Conservation (phyloP, 2,797 vertebrate species). For the Melanotaenia trifasciata region DNA sequence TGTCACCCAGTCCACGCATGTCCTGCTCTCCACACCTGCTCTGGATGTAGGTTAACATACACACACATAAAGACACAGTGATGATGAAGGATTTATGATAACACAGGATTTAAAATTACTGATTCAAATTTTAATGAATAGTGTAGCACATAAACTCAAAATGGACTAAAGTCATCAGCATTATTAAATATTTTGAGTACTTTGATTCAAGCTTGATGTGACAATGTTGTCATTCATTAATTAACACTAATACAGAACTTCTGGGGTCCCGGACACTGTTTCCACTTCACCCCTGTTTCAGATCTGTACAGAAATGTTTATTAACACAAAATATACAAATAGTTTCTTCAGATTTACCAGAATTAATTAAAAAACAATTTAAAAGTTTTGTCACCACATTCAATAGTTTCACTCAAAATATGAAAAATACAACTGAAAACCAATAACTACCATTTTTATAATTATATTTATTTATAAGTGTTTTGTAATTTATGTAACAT, state of each 20-base stretch:
- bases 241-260: background rate
- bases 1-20: conserved; percentile 93
- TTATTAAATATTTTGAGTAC: background rate
- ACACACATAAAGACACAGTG: conserved; percentile 7
- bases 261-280: background rate
- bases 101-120: background rate
- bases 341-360: background rate
- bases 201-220: background rate
- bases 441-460: background rate
- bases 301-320: background rate
- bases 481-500: background rate
- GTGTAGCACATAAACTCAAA: too few relatives aligned
- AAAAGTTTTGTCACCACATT: too few relatives aligned
- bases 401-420: too few relatives aligned
- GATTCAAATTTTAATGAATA: background rate
- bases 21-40: conserved; percentile 92
- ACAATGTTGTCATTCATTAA: background rate
- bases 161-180: background rate
- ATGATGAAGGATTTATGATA: background rate
- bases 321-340: background rate
- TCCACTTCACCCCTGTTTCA: background rate
- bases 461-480: too few relatives aligned
- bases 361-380: background rate
- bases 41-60: conserved; percentile 85
- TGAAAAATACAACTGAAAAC: too few relatives aligned